A percentile compares a stretch with the other conserved stretches of the same genome.
Evolutionary conservation across 30 jellyfish, hydroid and myxozoan species (phyloP).

Genomic region (Turritopsis dohrnii): DNA sequence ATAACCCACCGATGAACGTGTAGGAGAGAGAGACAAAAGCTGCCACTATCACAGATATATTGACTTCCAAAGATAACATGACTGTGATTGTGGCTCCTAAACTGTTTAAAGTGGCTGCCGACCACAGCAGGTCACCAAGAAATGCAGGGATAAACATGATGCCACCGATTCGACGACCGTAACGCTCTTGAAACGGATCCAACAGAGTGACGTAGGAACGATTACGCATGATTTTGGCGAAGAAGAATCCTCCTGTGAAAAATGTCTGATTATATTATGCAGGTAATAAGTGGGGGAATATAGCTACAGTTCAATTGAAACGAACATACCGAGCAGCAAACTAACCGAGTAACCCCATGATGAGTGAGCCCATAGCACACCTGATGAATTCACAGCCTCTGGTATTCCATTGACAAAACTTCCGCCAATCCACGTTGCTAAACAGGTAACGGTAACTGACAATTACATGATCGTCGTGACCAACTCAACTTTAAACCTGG

Average conservation of each 20-base stretch:
- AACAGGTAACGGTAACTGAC: not conserved
- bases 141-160: conserved; percentile 96
- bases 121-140: conserved; percentile 97
- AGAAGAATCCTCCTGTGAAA: conserved; percentile 81
- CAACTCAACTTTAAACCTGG: not conserved
- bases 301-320: not conserved
- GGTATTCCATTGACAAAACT: conserved; percentile 98
- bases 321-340: conserved; percentile 68
- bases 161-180: conserved; percentile 94
- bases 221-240: conserved; percentile 94
- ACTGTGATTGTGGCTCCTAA: conserved; percentile 96
- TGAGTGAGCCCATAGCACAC: conserved; percentile 98
- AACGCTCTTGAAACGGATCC: conserved; percentile 97
- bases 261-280: too few species aligned
- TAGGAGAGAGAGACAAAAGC: conserved; percentile 97
- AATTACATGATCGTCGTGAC: too few species aligned
- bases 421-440: conserved; percentile 99
- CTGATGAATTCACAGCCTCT: conserved; percentile 76
- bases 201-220: conserved; percentile 94
- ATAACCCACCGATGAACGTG: conserved; percentile 97
- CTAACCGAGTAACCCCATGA: conserved; percentile 99
- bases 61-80: conserved; percentile 50
- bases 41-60: conserved; percentile 69
- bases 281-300: too few species aligned
- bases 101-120: conserved; percentile 96